Evolutionary conservation across 2,797 vertebrate species (phyloP), one percentile per base, ranked within the genome.

Genomic region (Acomys russatus): DNA sequence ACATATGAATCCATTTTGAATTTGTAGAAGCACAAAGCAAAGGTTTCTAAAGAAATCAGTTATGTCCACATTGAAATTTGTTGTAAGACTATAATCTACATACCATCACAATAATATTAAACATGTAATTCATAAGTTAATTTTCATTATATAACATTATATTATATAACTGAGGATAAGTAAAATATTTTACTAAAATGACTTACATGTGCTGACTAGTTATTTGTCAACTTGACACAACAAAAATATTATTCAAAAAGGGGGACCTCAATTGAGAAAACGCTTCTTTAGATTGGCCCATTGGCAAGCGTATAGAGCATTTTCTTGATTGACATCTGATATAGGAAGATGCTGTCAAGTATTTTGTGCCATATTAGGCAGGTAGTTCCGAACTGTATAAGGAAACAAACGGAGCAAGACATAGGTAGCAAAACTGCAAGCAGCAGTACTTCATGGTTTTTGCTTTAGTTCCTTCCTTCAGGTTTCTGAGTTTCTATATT

Each of bases 41-140:
- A 3, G 44, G 49, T 88, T 97, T 86, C 33, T 9, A 88, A 59
- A 79, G 25, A 93, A 93, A 71, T 85, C 0, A 51, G 30, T 92
- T 18, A 73, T 38, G 1, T 30, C 12, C 9, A 66, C 90, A 28
- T 66, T 54, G 9, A 90, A 10, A 23, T 90, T 28, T 87, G 23
- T 73, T 73, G 2, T 64, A 59, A 38, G 9, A 59, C 1, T 28
- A 87, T 92, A 83, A 79, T 54, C 25, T 6, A 92, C 6, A 79
- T 51, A 59, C 0, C 9, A 90, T 8, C 14, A 85, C 5, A 84
- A 92, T 80, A 49, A 7, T 66, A 92, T 71, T 64, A 77, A 64
- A 80, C 20, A 59, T 0, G 0, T 59, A 44, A 54, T 56, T 89
- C 38, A 83, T 63, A 66, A 30, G 83, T 68, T 73, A 88, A 80